Base-by-base conservation (phyloP, 2,888 invertebrate species). In the Phyto melanocephala region DNA sequence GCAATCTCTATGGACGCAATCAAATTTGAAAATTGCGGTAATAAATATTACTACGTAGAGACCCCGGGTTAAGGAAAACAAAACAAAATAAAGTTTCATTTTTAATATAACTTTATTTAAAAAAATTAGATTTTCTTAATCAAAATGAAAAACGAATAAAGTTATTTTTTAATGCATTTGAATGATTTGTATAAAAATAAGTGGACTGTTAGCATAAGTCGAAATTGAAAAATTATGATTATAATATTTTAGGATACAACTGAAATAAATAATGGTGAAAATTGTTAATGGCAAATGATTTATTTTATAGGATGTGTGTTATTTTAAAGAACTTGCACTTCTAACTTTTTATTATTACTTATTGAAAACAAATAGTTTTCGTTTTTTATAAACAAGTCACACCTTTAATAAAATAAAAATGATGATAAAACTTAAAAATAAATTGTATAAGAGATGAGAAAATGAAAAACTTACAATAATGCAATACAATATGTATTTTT, bases 391-490 rank as follows among this genome's bases (percentile, higher is more conserved):
- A 60, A 67, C 67, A 52, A 45, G 71, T 67, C 33, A 67, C 42
- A 50, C 52, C 6, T 81, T 67, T 62, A 71, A 75, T 76, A 47
- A 78, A 83, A 81, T 71, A 60, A 81, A 68, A 70, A 74, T 65
- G 56, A 62, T 50, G 60, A 81, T 74, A 56, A 65, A 77, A 71
- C 65, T 65, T 54, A 75, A 52, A 56, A 84, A 78, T 81, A 81
- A 78, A 75, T 67, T 65, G 65, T 67, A 33, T 28, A 70, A 77
- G 62, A 80, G 58, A 78, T 79, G 74, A 76, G 52, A 62, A 42
- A 62, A 81, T 81, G 74, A 42, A 83, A 79, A 72, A 78, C 74
- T 81, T 83, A 79, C 67, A 65, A 58, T 80, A 80, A 58, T 77
- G 45, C 58, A 80, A 83, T 75, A 78, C 71, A 83, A 72, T 84